phyloP scores from a whole-genome alignment of 64 coral and sea anemone species.

The Acropora yongei region DNA sequence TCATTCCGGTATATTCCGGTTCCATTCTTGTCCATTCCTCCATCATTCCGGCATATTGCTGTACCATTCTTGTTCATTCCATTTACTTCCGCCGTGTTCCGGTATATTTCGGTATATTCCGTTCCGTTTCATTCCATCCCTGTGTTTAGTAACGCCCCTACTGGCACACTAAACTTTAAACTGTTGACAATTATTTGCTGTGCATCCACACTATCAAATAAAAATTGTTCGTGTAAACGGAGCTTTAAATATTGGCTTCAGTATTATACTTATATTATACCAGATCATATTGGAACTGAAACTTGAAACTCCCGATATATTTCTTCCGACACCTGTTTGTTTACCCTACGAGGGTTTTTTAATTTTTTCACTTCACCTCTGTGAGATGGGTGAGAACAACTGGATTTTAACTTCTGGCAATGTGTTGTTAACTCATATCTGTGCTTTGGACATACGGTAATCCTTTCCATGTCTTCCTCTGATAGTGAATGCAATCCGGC shows the following conservation, averaged over 20 bases:
- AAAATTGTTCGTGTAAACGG: not conserved
- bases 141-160: no score
- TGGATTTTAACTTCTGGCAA: slow-evolving; percentile 22
- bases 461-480: not conserved
- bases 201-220: not conserved
- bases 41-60: no score
- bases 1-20: no score
- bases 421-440: not conserved
- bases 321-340: no score
- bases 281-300: not conserved
- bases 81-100: no score
- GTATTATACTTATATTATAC: slow-evolving; percentile 9
- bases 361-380: slow-evolving; percentile 19
- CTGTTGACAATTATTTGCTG: not conserved
- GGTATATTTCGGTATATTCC: no score
- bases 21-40: no score
- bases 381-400: slow-evolving; percentile 31
- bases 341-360: no score
- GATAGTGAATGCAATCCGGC: not conserved
- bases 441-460: not conserved
- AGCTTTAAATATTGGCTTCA: not conserved
- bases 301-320: no score
- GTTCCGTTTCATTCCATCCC: no score
- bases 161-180: no score
- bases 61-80: no score